These are phyloP conservation scores for Orbicella faveolata DNA, from an alignment of 64 coral and sea anemone genomes.

Conservation along the genomic window DNA sequence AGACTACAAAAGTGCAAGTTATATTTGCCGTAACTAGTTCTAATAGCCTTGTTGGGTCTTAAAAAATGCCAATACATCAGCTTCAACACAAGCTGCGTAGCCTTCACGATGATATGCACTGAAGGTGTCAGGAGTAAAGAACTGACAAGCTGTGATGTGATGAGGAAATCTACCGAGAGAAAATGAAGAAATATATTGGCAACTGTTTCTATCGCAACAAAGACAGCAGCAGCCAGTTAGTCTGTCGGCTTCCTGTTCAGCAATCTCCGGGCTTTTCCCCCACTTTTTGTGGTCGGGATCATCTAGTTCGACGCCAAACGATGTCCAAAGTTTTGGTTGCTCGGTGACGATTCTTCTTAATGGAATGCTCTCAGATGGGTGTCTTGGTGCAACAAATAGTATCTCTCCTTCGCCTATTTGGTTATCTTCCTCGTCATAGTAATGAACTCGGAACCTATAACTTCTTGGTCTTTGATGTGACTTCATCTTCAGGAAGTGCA, in stretches of 20 bases:
- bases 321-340: not conserved
- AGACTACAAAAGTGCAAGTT: no score
- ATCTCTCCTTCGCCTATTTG: not conserved
- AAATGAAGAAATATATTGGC: not conserved
- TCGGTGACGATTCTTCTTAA: not conserved
- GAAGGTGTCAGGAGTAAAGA: constrained; percentile 40
- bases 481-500: not conserved
- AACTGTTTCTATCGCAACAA: not conserved
- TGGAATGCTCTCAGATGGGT: constrained; percentile 8
- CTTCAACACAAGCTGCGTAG: constrained; percentile 34
- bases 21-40: no score
- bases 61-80: constrained; percentile 2
- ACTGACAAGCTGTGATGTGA: constrained; percentile 39
- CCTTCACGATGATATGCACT: constrained; percentile 55
- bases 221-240: not conserved
- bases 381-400: constrained; percentile 20
- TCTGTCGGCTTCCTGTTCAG: not conserved
- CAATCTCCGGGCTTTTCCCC: constrained; percentile 2
- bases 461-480: not conserved
- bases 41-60: not conserved
- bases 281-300: not conserved
- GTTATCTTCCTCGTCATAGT: not conserved
- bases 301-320: not conserved
- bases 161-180: constrained; percentile 5
- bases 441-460: constrained; percentile 49